Evolutionary conservation across 2,113 vertebrate species (phyloP), one percentile per base, ranked within the genome.

Genomic region (Cebidichthys violaceus): DNA sequence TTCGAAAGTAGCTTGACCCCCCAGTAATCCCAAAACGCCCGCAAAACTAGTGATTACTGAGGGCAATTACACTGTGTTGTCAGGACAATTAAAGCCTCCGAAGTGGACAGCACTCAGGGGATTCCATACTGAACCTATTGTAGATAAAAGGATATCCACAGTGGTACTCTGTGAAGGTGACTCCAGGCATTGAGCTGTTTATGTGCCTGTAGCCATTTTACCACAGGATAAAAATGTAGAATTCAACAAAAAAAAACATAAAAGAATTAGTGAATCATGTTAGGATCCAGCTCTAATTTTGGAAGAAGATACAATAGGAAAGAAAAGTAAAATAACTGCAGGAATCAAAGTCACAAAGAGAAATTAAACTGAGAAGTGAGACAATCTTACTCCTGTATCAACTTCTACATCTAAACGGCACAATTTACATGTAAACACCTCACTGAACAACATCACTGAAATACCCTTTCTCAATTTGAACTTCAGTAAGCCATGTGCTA

Each of bases 131-230:
- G 37, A 35, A 69, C 37, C 81, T 54, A 39, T 27, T 80, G 75
- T 17, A 81, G 69, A 87, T 90, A 70, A 83, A 57, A 70, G 45
- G 70, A 75, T 65, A 55, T 78, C 78, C 57, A 60, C 55, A 18
- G 83, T 33, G 57, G 57, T 37, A 69, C 65, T 78, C 62, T 43
- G 50, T 89, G 72, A 86, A 86, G 83, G 89, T 86, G 85, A 84
- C 86, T 89, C 60, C 27, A 6, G 47, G 29, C 45, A 47, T 37
- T 37, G 47, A 24, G 57, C 33, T 35, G 59, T 75, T 84, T 61
- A 68, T 68, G 73, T 74, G 22, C 9, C 17, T 45, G 24, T 8
- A 52, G 43, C 54, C 10, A 6, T 68, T 50, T 72, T 60, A 75
- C 14, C 50, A 54, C 20, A 37, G 45, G 75, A 50, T 54, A 37